Percentiles rank a stretch among this genome's conserved stretches.
phyloP scores from a whole-genome alignment of 2,888 invertebrate species.

The Andrena trimmerana region DNA sequence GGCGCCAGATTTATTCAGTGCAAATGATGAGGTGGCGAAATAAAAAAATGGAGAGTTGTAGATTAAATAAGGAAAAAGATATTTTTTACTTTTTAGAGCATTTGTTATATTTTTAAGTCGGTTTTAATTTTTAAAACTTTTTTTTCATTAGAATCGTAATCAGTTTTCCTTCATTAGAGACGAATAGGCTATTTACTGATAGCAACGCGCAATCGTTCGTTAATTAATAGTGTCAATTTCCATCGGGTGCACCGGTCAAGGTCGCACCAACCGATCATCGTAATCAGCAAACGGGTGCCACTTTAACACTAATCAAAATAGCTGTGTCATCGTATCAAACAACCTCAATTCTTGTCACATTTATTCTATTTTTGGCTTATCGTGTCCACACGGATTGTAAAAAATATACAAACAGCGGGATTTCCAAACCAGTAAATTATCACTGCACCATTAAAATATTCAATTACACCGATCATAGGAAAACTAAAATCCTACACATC shows the following conservation, averaged over 20 bases:
- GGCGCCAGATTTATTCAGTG: no score
- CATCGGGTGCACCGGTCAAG: conserved; percentile 5
- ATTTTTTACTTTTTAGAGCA: no score
- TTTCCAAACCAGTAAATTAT: neutral
- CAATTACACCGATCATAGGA: neutral
- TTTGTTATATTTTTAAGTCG: no score
- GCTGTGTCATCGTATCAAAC: neutral
- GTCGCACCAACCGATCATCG: conserved; percentile 20
- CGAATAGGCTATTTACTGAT: conserved; percentile 24
- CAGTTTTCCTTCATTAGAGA: conserved; percentile 23
- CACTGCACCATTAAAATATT: neutral
- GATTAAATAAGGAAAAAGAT: no score
- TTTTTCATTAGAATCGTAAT: neutral
- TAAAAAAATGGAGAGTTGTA: no score
- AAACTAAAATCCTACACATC: no score
- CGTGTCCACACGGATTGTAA: neutral
- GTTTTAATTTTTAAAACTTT: neutral
- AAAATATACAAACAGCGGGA: neutral
- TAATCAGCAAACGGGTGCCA: neutral
- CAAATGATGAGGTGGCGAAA: no score
- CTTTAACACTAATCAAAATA: neutral
- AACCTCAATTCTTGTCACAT: neutral
- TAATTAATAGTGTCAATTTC: conserved; percentile 28
- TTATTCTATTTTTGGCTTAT: neutral
- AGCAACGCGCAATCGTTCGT: conserved; percentile 2